These are phyloP conservation scores for Halisarca cf. caerulea DNA, from an alignment of 37 sponge, comb jelly and placozoan genomes.

Conservation along the genomic window DNA sequence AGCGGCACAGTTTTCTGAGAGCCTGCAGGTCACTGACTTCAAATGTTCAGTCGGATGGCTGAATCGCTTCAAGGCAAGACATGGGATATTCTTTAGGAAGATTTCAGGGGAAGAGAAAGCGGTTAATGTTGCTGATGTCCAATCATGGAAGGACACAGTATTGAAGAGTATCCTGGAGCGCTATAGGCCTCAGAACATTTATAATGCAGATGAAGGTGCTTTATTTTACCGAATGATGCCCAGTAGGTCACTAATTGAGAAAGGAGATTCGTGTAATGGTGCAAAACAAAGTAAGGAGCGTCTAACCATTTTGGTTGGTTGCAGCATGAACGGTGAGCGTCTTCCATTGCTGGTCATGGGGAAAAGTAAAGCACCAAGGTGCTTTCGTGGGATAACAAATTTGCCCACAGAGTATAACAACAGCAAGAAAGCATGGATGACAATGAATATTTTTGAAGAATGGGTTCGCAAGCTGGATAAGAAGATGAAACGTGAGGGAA, in stretches of 20 bases:
- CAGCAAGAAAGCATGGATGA: background rate
- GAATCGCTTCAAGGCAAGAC: background rate
- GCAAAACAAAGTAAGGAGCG: background rate
- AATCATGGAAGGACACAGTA: background rate
- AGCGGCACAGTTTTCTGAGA: background rate
- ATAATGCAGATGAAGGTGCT: background rate
- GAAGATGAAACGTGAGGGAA: background rate
- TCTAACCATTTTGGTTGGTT: background rate
- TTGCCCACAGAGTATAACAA: background rate
- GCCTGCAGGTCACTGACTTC: background rate
- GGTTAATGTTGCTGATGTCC: background rate
- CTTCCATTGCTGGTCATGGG: background rate
- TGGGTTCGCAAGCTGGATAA: background rate
- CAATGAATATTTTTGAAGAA: background rate
- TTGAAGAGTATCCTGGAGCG: background rate
- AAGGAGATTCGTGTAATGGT: background rate
- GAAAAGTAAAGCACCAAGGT: background rate
- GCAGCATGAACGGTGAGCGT: background rate
- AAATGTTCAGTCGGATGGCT: background rate
- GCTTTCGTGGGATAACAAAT: background rate
- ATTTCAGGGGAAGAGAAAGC: background rate
- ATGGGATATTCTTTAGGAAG: background rate
- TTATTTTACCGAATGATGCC: background rate
- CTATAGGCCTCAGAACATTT: background rate
- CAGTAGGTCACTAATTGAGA: background rate